Base-by-base conservation (phyloP, 2,113 vertebrate genomes). In the Halcyon malimbica region DNA sequence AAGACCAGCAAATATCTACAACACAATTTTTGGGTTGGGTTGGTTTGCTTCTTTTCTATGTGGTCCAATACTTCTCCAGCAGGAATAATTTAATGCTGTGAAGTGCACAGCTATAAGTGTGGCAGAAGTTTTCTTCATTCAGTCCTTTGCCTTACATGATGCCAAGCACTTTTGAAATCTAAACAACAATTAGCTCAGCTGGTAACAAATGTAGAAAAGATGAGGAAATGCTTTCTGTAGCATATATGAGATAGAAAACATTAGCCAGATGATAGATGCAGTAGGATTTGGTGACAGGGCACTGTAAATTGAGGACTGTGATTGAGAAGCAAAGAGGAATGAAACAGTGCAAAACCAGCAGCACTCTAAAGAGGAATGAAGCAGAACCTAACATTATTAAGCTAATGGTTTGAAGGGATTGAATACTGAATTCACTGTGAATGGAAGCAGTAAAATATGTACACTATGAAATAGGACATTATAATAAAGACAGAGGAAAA, bases 341-440 rank as follows among this genome's bases (percentile, higher is more conserved):
- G 79, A 93, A 97, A 80, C 10, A 48, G 37, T 28, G 56, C 51
- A 78, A 78, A 96, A 46, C 65, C 57, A 74, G 70, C 69, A 79
- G 63, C 33, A 76, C 42, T 90, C 24, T 35, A 70, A 77, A 88
- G 44, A 94, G 26, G 91, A 92, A 78, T 83, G 83, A 94, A 62
- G 82, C 79, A 93, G 88, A 92, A 90, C 83, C 87, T 81, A 71
- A 82, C 35, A 90, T 97, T 96, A 93, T 96, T 89, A 94, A 95
- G 81, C 50, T 79, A 87, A n/a, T 87, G 78, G 53, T 77, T 91
- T 74, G 89, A 95, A 95, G 76, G 64, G 64, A 88, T 79, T 65
- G 77, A 90, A 81, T 71, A 64, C 42, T 46, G 60, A 90, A 88
- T 88, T 95, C 74, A 81, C 39, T 93, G 71, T 95, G 87, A 89